A percentile compares a stretch with the other conserved stretches of the same genome.
These are phyloP conservation scores for Folsomia candida DNA, from an alignment of 2,888 invertebrate species.

Conservation along the genomic window DNA sequence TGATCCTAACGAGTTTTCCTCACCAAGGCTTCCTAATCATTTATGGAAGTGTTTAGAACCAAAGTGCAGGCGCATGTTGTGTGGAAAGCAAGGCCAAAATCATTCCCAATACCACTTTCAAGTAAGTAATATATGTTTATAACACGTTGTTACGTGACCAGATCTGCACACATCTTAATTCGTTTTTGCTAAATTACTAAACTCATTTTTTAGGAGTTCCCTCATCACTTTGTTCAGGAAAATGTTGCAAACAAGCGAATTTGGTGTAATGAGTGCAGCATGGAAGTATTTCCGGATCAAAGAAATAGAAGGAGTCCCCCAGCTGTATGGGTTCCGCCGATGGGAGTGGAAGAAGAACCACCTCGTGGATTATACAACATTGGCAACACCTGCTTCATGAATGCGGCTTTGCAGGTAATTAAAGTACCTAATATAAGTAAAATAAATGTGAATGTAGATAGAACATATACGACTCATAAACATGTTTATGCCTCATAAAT, in stretches of 20 bases:
- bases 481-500: no score
- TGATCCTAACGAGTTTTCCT: conserved; percentile 4
- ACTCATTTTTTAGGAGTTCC: conserved; percentile 59
- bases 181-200: background rate
- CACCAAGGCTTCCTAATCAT: conserved; percentile 29
- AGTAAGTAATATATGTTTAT: conserved; percentile 25
- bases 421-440: no score
- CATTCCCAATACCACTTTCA: conserved; percentile 46
- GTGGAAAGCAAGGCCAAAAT: conserved; percentile 44
- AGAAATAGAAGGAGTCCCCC: conserved; percentile 51
- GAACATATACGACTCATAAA: no score
- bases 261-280: conserved; percentile 86
- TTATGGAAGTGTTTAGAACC: conserved; percentile 47
- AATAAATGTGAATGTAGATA: no score
- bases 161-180: no score
- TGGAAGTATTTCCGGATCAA: conserved; percentile 66
- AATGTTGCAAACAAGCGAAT: conserved; percentile 78
- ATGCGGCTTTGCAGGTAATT: conserved; percentile 78
- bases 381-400: conserved; percentile 99
- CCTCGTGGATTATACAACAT: conserved; percentile 91
- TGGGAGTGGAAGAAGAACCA: conserved; percentile 40
- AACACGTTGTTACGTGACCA: no score
- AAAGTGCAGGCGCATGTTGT: conserved; percentile 41
- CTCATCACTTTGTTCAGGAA: conserved; percentile 75
- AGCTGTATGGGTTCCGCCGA: conserved; percentile 45